These are phyloP conservation scores for Dicaeum eximium DNA, from an alignment of 2,113 vertebrate genomes.

Conservation along the genomic window DNA sequence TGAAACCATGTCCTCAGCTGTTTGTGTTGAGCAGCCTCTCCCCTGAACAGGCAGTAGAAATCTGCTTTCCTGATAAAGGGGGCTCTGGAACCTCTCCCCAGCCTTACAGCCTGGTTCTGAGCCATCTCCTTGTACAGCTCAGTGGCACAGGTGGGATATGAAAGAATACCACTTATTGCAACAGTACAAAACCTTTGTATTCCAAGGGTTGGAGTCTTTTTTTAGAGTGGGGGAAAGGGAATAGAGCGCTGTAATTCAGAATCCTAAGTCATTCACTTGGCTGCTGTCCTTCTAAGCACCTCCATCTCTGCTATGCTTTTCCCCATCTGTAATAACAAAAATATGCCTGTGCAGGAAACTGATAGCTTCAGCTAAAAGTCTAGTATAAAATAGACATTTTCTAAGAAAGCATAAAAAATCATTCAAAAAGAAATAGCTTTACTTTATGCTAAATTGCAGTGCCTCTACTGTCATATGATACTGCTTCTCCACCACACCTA, in stretches of 20 bases:
- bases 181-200: neutral
- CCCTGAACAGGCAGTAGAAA: neutral
- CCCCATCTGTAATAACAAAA: conserved; percentile 18
- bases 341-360: neutral
- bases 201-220: neutral
- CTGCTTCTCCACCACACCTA: neutral
- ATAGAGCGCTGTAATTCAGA: neutral
- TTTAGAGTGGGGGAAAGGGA: neutral
- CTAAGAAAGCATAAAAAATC: neutral
- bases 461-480: neutral
- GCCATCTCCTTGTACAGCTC: neutral
- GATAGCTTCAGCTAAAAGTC: neutral
- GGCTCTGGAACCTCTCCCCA: neutral
- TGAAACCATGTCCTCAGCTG: accelerated
- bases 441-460: neutral
- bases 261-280: neutral
- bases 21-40: neutral
- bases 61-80: neutral
- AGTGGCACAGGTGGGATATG: neutral
- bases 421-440: neutral
- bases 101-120: neutral
- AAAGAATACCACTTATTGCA: neutral
- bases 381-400: neutral
- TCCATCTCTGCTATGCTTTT: neutral
- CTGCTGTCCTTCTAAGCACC: neutral